Evolutionary conservation across 2,113 vertebrate genomes (phyloP), one percentile per base, ranked within the genome.

Genomic region (Dromas ardeola): DNA sequence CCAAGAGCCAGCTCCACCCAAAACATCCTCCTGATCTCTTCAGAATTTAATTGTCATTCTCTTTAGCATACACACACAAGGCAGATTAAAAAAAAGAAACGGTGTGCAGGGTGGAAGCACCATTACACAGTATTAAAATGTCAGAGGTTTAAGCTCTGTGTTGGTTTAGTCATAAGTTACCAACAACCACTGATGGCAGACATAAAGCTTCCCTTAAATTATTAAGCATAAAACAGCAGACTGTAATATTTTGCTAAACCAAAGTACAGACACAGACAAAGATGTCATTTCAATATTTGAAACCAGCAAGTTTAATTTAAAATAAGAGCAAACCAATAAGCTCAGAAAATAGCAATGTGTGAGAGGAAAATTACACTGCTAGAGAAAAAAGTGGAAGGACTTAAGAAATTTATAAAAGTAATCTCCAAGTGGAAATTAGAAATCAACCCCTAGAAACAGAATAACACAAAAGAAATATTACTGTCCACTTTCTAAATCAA

Each of bases 401-500:
- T 99, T 99, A 99, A 99, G 99, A 99, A 99, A 99, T 99, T 99
- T 98, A 99, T 99, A 99, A 99, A 99, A 99, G 99, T 99, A 99
- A 99, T 99, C 99, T 99, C 98, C 98, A 99, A 98, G 99, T 99
- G 99, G 99, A 99, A 99, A 99, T 99, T 99, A 99, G 99, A 99
- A 99, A 99, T 99, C 99, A 99, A 99, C 99, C 99, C 98, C 98
- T 98, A 99, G 99, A 99, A 99, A 99, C 98, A 98, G 98, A 99
- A 99, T 99, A 99, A 99, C 99, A 99, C 98, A 99, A 99, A 99
- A 99, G 98, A 99, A 99, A 99, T 99, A 99, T 99, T 99, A 99
- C 99, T 99, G 99, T 99, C 99, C 99, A 99, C 99, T 99, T 99
- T 99, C 98, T 99, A 99, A 99, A 99, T 99, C 99, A 99, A 99